Conservation (phyloP, 2,797 vertebrate genomes). For the Leptoclinus maculatus region DNA sequence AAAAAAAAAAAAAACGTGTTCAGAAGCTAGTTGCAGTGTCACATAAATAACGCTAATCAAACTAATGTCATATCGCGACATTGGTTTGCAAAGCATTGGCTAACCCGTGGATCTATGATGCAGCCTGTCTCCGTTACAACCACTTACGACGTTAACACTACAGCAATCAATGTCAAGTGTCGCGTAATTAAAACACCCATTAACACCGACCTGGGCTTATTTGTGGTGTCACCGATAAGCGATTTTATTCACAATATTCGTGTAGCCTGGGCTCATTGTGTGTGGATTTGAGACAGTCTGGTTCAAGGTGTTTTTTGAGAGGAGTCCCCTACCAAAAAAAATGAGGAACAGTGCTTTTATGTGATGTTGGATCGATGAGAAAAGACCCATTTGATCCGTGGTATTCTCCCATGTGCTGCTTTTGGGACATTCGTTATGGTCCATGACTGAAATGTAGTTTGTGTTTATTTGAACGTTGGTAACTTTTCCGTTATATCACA, state of each 20-base stretch:
- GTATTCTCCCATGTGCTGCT: background rate
- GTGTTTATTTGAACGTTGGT: constrained; percentile 3
- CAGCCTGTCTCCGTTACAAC: background rate
- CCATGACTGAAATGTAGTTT: background rate
- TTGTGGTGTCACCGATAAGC: background rate
- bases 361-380: constrained; percentile 3
- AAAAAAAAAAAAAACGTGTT: background rate
- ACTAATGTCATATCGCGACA: background rate
- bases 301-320: background rate
- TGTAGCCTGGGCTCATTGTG: background rate
- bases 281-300: background rate
- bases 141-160: background rate
- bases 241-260: background rate
- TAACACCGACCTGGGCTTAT: background rate
- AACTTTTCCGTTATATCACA: constrained; percentile 70
- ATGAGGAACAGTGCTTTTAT: background rate
- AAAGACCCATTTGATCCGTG: background rate
- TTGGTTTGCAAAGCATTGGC: background rate
- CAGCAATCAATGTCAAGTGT: background rate
- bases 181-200: constrained; percentile 4
- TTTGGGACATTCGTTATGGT: background rate
- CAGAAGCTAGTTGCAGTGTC: background rate
- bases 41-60: background rate
- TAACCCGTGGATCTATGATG: too few relatives aligned
- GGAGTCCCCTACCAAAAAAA: constrained; percentile 6